A percentile compares a stretch with the other conserved stretches of the same genome.
Evolutionary conservation across 2,888 invertebrate genomes (phyloP).

Genomic region (Spodoptera exigua): DNA sequence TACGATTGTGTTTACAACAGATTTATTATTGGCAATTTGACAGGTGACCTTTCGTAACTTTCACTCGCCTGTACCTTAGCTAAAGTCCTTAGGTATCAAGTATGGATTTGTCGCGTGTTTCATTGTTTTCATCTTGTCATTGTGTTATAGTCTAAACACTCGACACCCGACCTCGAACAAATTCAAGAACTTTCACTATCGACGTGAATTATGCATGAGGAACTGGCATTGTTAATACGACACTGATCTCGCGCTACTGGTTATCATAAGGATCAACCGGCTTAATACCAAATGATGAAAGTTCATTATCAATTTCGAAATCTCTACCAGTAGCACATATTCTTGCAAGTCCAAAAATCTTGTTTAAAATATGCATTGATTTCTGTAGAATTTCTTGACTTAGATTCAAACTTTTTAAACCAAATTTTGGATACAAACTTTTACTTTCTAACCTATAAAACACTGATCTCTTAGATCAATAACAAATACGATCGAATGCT

Average conservation of each 20-base stretch:
- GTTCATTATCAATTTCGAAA: slow-evolving; percentile 33
- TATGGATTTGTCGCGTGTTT: slow-evolving; percentile 29
- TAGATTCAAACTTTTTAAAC: slow-evolving; percentile 2
- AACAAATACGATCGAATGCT: slow-evolving; percentile 5
- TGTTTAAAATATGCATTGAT: slow-evolving; percentile 33
- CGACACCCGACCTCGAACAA: slow-evolving; percentile 53
- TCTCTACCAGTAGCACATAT: slow-evolving; percentile 1
- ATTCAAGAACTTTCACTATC: slow-evolving; percentile 77
- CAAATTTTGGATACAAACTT: not conserved
- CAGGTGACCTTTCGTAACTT: slow-evolving; percentile 48
- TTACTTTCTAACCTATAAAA: slow-evolving; percentile 21
- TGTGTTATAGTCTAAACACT: slow-evolving; percentile 45
- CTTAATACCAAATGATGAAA: slow-evolving; percentile 36
- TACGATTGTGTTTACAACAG: slow-evolving; percentile 38
- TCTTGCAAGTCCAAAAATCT: slow-evolving; percentile 4
- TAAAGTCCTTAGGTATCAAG: slow-evolving; percentile 25
- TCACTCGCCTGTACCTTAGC: slow-evolving; percentile 35
- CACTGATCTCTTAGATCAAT: slow-evolving; percentile 2
- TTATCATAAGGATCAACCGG: slow-evolving; percentile 20
- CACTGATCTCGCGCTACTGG: slow-evolving; percentile 39
- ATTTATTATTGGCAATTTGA: slow-evolving; percentile 47
- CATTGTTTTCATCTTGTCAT: slow-evolving; percentile 49
- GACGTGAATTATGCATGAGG: slow-evolving; percentile 62
- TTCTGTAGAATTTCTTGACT: slow-evolving; percentile 10
- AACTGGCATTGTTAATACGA: slow-evolving; percentile 56